Evolutionary conservation across 2,113 vertebrate genomes (phyloP).

Genomic region (Urocitellus parryii): DNA sequence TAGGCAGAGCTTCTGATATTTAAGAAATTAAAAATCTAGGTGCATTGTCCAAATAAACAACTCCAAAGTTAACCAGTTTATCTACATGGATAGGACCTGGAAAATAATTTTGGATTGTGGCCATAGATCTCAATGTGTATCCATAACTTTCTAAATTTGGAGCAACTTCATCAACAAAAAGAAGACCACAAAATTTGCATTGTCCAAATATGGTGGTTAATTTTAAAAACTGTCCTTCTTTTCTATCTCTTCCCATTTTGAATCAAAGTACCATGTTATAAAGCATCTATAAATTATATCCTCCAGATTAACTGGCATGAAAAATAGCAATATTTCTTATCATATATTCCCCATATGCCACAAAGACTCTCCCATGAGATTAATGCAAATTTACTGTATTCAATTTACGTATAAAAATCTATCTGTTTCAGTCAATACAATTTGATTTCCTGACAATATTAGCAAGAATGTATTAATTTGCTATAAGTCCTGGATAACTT

Average conservation of each 20-base stretch:
- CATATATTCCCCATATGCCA: neutral
- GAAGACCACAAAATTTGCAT: neutral
- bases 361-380: neutral
- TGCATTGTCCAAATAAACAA: neutral
- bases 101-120: neutral
- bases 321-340: neutral
- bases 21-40: neutral
- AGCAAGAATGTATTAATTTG: neutral
- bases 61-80: neutral
- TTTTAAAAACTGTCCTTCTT: neutral
- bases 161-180: neutral
- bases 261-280: neutral
- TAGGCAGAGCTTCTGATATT: neutral
- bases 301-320: neutral
- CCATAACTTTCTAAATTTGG: neutral
- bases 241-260: neutral
- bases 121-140: neutral
- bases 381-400: neutral
- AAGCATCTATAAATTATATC: neutral
- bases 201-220: neutral
- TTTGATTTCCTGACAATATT: conserved; percentile 29
- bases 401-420: neutral
- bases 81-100: neutral
- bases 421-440: neutral
- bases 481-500: neutral